Evolutionary conservation across 2,888 invertebrate genomes (phyloP).

Genomic region (Lobophora halterata): DNA sequence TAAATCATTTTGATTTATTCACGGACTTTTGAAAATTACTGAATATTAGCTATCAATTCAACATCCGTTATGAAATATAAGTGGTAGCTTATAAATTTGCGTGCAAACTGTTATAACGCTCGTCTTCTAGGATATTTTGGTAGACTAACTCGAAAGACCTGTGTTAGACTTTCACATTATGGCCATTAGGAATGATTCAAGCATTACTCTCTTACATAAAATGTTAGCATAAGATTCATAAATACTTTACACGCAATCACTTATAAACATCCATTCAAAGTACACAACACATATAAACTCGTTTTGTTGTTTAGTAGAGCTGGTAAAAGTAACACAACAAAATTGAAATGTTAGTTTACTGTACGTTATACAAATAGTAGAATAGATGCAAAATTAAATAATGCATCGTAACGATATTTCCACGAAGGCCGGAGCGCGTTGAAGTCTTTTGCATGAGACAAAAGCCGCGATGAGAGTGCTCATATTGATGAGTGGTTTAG

Average conservation of each 20-base stretch:
- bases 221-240: background rate
- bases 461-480: no score
- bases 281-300: background rate
- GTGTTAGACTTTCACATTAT: no score
- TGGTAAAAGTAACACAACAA: no score
- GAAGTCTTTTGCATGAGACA: conserved; percentile 48
- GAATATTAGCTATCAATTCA: conserved; percentile 14
- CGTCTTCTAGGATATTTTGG: no score
- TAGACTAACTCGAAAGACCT: no score
- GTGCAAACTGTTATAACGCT: no score
- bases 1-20: background rate
- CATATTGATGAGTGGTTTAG: no score
- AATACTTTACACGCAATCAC: background rate
- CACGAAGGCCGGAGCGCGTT: conserved; percentile 52
- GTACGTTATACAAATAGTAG: background rate
- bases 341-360: no score
- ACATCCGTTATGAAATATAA: conserved; percentile 24
- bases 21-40: conserved; percentile 20
- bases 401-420: no score
- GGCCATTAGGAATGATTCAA: background rate
- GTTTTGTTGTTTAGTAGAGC: no score
- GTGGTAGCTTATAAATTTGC: no score
- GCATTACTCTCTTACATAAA: conserved; percentile 7
- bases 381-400: background rate
- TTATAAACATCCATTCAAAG: background rate